phyloP scores from a whole-genome alignment of 2,797 vertebrate species.

The Galago senegalensis region DNA sequence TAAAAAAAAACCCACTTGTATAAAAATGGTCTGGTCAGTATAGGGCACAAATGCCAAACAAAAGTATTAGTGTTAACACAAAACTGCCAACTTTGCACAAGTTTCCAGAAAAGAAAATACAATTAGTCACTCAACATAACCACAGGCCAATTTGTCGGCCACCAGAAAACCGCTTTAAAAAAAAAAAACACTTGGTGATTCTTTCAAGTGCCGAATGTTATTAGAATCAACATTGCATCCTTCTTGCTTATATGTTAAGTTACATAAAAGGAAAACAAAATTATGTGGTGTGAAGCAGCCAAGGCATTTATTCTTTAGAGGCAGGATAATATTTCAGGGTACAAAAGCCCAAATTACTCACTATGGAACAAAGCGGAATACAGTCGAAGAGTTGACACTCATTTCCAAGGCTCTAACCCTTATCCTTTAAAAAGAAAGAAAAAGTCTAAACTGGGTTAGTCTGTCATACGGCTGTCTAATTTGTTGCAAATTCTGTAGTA shows the following conservation, averaged over 20 bases:
- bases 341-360: slow-evolving; percentile 87
- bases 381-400: slow-evolving; percentile 82
- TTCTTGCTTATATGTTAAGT: slow-evolving; percentile 87
- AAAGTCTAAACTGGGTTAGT: slow-evolving; percentile 80
- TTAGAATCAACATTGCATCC: slow-evolving; percentile 87
- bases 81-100: slow-evolving; percentile 93
- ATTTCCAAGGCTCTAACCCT: slow-evolving; percentile 85
- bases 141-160: slow-evolving; percentile 87
- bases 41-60: slow-evolving; percentile 91
- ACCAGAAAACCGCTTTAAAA: slow-evolving; percentile 83
- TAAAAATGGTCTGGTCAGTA: slow-evolving; percentile 91
- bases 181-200: slow-evolving; percentile 86
- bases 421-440: slow-evolving; percentile 80
- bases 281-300: slow-evolving; percentile 85
- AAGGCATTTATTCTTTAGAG: slow-evolving; percentile 85
- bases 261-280: slow-evolving; percentile 85
- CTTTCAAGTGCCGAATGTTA: slow-evolving; percentile 88
- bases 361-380: slow-evolving; percentile 85
- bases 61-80: slow-evolving; percentile 91
- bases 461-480: slow-evolving; percentile 85
- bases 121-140: slow-evolving; percentile 89
- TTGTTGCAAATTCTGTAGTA: slow-evolving; percentile 84
- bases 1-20: slow-evolving; percentile 88
- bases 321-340: slow-evolving; percentile 88
- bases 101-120: slow-evolving; percentile 90